Base-by-base conservation (phyloP, 92 coral and sea anemone genomes). In the Porites divaricata region DNA sequence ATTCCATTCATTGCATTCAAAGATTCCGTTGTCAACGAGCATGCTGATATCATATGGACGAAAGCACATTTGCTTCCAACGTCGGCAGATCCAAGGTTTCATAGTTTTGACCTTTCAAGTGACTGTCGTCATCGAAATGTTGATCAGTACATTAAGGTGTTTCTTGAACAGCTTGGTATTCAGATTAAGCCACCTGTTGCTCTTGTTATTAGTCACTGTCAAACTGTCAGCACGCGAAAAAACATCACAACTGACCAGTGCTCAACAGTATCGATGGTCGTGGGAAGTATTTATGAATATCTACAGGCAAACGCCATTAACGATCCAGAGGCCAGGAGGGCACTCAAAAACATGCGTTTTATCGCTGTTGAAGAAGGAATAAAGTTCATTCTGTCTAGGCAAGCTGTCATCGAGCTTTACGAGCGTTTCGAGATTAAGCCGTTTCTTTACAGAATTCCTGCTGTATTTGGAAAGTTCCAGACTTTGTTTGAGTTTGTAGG, bases 251-350 rank as follows among this genome's bases (percentile, higher is more conserved):
- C 3, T 22, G 13, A 20, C 11, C 52, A 24, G 9, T 57, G 4
- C 15, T 63, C n/a, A 1, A 4, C 51, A 16, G 4, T 81, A 20
- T 69, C n/a, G 0, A 74, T 9, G 6, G 83, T 95, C 48, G 91
- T 95, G 96, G 63, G 64, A 22, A n/a, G 52, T n/a, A 93, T 95
- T 53, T 95, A 93, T 83, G 16, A 9, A 19, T 89, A 84, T 67
- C 79, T 95, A 16, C 67, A 61, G 59, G 1, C 25, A 8, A 56
- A 59, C 17, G 17, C 54, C 17, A 50, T 28, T 22, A 22, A 15
- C 13, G 26, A 26, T 41, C 51, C 45, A 1, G n/a, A 13, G 16
- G 80, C 63, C 24, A 63, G 69, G 22, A 72, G 65, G 22, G 66
- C 65, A 15, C 72, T 90, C 1, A 66, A 86, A 54, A 56, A 23